These are phyloP conservation scores for Branchellion lobata DNA, from an alignment of 2,888 invertebrate species.

Conservation along the genomic window DNA sequence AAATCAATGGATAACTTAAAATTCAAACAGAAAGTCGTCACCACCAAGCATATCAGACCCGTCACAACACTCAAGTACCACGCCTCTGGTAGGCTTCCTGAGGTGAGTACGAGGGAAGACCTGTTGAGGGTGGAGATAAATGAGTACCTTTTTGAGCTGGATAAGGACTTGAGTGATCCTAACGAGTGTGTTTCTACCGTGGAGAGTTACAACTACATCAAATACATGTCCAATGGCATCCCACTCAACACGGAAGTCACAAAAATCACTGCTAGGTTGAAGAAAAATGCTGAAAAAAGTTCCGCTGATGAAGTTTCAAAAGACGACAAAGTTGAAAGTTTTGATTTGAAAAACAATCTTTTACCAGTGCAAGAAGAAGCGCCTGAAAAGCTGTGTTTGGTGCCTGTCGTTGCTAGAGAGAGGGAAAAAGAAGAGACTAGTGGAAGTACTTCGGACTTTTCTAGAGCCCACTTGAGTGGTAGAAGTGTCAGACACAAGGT, in stretches of 20 bases:
- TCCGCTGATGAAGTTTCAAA: not conserved
- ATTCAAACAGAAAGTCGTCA: constrained; percentile 44
- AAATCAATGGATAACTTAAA: constrained; percentile 38
- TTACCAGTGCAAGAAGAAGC: not conserved
- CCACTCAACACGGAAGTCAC: constrained; percentile 42
- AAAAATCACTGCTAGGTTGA: constrained; percentile 38
- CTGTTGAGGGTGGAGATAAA: constrained; percentile 44
- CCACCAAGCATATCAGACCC: constrained; percentile 45
- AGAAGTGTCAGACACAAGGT: constrained; percentile 29
- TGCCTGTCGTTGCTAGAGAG: not conserved
- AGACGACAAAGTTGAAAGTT: not conserved
- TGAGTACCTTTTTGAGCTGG: constrained; percentile 43
- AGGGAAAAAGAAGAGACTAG: not conserved
- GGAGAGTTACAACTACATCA: constrained; percentile 43
- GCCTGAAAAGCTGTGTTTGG: not conserved
- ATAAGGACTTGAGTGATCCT: constrained; percentile 33
- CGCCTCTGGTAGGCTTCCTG: not conserved
- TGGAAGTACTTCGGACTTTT: not conserved
- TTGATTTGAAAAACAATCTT: not conserved
- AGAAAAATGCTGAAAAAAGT: constrained; percentile 13
- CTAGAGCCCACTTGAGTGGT: not conserved
- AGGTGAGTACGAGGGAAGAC: constrained; percentile 44
- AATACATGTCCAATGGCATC: constrained; percentile 43
- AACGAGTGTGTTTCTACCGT: constrained; percentile 26
- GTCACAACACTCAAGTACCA: constrained; percentile 36